Conservation (phyloP, 2,888 invertebrate species). For the Brachyptera risi region DNA sequence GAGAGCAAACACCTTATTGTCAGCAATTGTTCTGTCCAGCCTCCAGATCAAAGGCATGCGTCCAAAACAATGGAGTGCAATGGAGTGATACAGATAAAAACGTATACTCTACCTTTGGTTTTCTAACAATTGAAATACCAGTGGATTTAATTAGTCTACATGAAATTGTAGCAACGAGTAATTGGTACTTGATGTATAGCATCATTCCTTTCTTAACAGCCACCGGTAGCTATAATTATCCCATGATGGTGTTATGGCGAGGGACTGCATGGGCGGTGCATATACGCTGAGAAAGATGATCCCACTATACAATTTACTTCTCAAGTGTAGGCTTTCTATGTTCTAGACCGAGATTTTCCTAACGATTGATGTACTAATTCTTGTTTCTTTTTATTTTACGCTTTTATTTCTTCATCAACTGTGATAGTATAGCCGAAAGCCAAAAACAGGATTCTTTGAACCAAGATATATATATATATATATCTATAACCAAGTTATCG, state of each 20-base stretch:
- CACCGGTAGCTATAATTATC: too few relatives aligned
- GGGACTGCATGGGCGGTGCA: too few relatives aligned
- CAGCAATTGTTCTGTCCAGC: too few relatives aligned
- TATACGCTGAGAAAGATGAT: neutral
- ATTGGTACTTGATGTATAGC: too few relatives aligned
- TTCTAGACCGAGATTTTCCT: constrained; percentile 6
- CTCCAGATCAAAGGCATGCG: too few relatives aligned
- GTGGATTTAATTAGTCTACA: neutral
- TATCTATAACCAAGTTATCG: neutral
- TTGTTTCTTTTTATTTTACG: neutral
- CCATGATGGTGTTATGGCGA: too few relatives aligned
- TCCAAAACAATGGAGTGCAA: too few relatives aligned
- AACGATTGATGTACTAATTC: constrained; percentile 8
- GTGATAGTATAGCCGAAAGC: neutral
- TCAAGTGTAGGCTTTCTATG: neutral
- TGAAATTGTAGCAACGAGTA: neutral
- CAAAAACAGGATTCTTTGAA: constrained; percentile 12
- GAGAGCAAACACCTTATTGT: too few relatives aligned
- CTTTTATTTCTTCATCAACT: constrained; percentile 18
- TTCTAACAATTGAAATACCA: constrained; percentile 1
- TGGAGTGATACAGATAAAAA: too few relatives aligned
- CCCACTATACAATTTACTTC: too few relatives aligned
- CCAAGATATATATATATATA: neutral
- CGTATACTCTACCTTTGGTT: too few relatives aligned
- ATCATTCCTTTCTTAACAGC: too few relatives aligned